Evolutionary conservation across 2,113 vertebrate species (phyloP), one percentile per base, ranked within the genome.

Genomic region (Dascyllus trimaculatus): DNA sequence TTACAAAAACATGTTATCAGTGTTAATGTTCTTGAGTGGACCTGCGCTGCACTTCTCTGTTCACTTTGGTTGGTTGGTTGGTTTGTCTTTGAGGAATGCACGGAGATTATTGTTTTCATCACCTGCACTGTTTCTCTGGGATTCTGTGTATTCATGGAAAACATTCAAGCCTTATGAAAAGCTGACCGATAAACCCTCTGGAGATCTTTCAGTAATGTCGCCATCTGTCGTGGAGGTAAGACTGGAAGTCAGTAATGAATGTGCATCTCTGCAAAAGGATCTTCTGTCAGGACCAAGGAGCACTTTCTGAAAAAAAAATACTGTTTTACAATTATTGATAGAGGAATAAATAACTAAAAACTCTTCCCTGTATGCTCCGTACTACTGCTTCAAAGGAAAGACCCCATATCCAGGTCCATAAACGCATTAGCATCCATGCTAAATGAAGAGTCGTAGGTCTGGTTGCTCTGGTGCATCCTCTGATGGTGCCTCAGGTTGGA

Each of bases 401-500:
- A 89, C 10, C 85, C 92, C 90, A 93, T 88, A 80, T 94, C 91
- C 74, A 95, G 64, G 82, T 89, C 93, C 91, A 94, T 85, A 70
- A 97, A 96, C 8, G 90, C 74, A 69, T 95, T 94, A 45, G 94
- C 91, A 7, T 96, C 92, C 80, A 94, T 81, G 83, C 90, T 89
- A 38, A 96, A 96, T 17, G 94, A 92, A 21, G 95, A 93, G 62
- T 96, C 94, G 6, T 94, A 93, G 46, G 68, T 70, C 84, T 91
- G 91, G 24, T 92, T 72, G 87, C 93, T 95, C 6, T 95, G 95
- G 87, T 97, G 96, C 71, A 94, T 92, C 82, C 95, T 96, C 90
- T 96, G 95, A 4, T 97, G 96, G 73, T 96, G 93, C 11, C 95
- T 93, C 62, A 96, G 93, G 91, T 95, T 95, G 82, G 94, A 94